Conservation (phyloP, 92 coral and sea anemone genomes). For the Umimayanthus chanpuru region DNA sequence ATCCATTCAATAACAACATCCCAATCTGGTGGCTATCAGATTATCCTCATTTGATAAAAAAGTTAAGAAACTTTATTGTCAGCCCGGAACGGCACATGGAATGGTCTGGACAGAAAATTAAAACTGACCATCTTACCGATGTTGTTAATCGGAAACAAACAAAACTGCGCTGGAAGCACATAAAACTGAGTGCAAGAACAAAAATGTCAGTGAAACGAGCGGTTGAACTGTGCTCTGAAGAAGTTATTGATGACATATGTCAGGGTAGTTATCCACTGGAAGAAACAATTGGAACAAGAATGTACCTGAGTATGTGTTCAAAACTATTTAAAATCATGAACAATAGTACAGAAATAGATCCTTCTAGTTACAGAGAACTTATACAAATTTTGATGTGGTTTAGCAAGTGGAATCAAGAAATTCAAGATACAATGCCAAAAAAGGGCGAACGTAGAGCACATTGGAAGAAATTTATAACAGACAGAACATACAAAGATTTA, state of each 20-base stretch:
- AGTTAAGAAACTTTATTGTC: conserved; percentile 54
- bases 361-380: no score
- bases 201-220: no score
- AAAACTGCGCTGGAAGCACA: no score
- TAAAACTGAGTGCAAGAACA: no score
- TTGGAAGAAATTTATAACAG: no score
- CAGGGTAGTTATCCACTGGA: conserved; percentile 5
- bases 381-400: background rate
- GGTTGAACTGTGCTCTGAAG: no score
- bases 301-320: conserved; percentile 1
- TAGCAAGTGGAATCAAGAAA: background rate
- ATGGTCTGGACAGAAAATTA: conserved; percentile 19
- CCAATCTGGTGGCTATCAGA: conserved; percentile 60
- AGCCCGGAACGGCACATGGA: conserved; percentile 38
- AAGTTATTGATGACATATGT: background rate
- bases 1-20: conserved; percentile 30
- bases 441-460: no score
- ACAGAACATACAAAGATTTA: no score
- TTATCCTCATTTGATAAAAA: conserved; percentile 50
- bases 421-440: no score
- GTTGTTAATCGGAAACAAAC: no score
- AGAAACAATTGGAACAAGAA: conserved; percentile 28
- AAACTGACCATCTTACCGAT: no score
- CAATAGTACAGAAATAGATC: conserved; percentile 2
- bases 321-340: conserved; percentile 29